Evolutionary conservation across 2,113 vertebrate genomes (phyloP), one percentile per base, ranked within the genome.

Genomic region (Sciurus niger): DNA sequence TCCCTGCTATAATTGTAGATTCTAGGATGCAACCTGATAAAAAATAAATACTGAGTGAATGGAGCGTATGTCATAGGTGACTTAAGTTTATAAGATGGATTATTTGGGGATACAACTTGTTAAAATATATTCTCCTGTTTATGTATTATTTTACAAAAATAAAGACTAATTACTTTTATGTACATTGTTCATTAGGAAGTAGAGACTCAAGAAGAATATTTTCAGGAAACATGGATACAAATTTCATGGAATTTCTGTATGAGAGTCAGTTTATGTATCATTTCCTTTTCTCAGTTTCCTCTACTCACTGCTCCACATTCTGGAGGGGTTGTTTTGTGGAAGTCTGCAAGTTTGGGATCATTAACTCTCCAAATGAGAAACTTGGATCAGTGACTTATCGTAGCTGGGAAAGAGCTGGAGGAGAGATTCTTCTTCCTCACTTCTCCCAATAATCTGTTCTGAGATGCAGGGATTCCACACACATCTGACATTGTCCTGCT

Each of bases 81-180:
- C 22, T 79, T 76, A 87, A 17, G 28, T 37, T 34, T 10, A 12
- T 8, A 25, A 46, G 9, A 51, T 84, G 17, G 10, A 48, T 94
- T 85, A 72, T 18, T 89, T 78, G 32, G 43, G 1, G 2, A 24
- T 89, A 51, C 20, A 68, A 1, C 37, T 89, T 77, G 34, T 43
- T 60, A 85, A 87, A 77, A 78, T 68, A n/a, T 51, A 93, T 58
- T 28, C 6, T 74, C 24, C 37, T 32, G n/a, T 74, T 70, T 93
- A 17, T 73, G 13, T 72, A 32, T 80, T 88, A 18, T 43, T 80
- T 72, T 93, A 58, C 20, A 22, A 63, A 12, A 80, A 40, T 40
- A 76, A 76, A 74, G 17, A 25, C 10, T 90, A 70, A 51, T n/a
- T 17, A 78, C 9, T 8, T 72, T 84, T 67, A 70, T 14, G 4